phyloP scores from a whole-genome alignment of 2,113 vertebrate genomes.

The Myodes glareolus region DNA sequence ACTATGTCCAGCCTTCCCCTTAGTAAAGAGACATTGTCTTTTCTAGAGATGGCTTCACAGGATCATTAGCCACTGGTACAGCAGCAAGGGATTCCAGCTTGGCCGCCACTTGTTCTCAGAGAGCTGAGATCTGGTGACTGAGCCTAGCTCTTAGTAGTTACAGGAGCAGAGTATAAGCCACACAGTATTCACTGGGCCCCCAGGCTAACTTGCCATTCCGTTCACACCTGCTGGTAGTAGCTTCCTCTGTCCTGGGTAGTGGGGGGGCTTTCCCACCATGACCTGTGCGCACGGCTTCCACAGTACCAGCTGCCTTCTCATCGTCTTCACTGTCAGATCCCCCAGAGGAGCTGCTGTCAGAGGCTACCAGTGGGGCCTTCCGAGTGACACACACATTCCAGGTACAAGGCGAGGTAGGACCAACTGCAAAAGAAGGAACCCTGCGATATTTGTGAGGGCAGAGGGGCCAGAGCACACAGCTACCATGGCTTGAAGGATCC shows the following conservation, averaged over 20 bases:
- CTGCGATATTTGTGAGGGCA: background rate
- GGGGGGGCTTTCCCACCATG: conserved; percentile 84
- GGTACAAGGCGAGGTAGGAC: conserved; percentile 82
- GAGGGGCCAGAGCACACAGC: background rate
- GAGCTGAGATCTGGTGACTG: background rate
- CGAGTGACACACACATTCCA: conserved; percentile 87
- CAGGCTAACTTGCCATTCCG: background rate
- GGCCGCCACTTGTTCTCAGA: background rate
- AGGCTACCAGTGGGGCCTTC: conserved; percentile 87
- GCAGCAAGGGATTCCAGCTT: background rate
- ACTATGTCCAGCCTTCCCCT: background rate
- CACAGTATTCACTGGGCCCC: accelerated
- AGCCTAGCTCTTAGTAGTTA: background rate
- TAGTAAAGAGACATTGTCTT: accelerated
- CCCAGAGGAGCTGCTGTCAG: conserved; percentile 92
- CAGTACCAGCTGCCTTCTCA: conserved; percentile 75
- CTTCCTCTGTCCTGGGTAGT: conserved; percentile 86
- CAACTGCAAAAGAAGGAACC: conserved; percentile 67
- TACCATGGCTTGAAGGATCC: background rate
- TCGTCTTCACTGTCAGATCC: conserved; percentile 90
- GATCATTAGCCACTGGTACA: background rate
- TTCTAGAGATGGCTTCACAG: background rate
- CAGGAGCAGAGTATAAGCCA: background rate
- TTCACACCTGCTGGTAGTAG: conserved; percentile 89
- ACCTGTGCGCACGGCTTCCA: conserved; percentile 81